Evolutionary conservation across 2,113 vertebrate genomes (phyloP).

Genomic region (Nesogale talazaci): DNA sequence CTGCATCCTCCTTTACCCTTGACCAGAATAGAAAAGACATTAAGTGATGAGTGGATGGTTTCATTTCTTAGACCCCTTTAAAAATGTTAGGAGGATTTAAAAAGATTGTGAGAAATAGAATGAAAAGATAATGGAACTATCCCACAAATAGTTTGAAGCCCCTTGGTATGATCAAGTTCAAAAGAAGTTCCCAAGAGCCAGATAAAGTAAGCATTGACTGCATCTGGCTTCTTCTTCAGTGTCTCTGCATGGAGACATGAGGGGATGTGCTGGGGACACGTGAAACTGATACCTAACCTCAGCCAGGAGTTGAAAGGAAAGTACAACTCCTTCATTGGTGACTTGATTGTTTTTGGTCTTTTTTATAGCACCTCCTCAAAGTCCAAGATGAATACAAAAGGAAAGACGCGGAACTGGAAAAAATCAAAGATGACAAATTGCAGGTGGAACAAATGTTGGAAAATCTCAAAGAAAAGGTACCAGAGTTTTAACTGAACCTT

Average conservation of each 20-base stretch:
- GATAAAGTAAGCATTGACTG: conserved; percentile 46
- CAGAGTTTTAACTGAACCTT: background rate
- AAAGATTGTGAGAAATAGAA: no score
- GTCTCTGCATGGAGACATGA: conserved; percentile 13
- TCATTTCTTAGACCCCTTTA: conserved; percentile 27
- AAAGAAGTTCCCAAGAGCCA: conserved; percentile 12
- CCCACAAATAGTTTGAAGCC: no score
- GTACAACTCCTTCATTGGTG: background rate
- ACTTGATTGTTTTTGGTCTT: conserved; percentile 50
- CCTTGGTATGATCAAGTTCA: background rate
- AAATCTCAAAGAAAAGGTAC: conserved; percentile 92
- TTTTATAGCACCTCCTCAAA: conserved; percentile 93
- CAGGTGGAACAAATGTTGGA: conserved; percentile 92
- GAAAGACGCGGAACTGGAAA: conserved; percentile 93
- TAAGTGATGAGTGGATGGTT: conserved; percentile 28
- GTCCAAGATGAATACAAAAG: conserved; percentile 95
- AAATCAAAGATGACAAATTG: conserved; percentile 92
- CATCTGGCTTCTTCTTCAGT: conserved; percentile 36
- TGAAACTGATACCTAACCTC: conserved; percentile 1
- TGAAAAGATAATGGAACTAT: no score
- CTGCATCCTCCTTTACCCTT: background rate
- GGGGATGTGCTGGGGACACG: background rate
- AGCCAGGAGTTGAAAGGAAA: conserved; percentile 34
- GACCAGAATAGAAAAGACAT: background rate
- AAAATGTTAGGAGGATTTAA: background rate